Percentiles rank a stretch among this genome's conserved stretches.
phyloP scores from a whole-genome alignment of 2,113 vertebrate genomes.

The Carollia perspicillata region DNA sequence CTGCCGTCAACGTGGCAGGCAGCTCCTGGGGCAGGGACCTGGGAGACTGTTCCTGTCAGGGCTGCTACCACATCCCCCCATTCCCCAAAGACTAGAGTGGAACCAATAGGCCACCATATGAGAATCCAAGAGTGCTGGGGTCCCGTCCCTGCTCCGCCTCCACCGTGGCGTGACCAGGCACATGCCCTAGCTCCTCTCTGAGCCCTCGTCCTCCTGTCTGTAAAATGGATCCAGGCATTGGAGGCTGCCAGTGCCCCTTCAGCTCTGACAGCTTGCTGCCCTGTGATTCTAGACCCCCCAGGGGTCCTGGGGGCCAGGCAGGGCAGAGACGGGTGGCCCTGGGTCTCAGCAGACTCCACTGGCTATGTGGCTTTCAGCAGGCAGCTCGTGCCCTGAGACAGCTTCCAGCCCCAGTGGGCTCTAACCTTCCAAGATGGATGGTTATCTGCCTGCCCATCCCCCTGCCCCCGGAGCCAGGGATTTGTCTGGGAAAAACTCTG shows the following conservation, averaged over 20 bases:
- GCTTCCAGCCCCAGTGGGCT: background rate
- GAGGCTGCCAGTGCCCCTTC: background rate
- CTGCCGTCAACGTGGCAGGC: background rate
- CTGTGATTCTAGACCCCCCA: background rate
- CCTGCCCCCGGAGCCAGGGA: background rate
- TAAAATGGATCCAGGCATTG: background rate
- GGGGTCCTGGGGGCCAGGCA: background rate
- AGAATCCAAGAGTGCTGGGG: background rate
- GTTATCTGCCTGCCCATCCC: background rate
- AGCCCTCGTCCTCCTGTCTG: background rate
- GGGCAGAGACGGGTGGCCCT: background rate
- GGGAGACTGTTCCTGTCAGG: background rate
- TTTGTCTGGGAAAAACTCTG: conserved; percentile 31
- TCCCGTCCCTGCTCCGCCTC: background rate
- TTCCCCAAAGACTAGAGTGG: background rate
- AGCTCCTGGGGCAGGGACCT: conserved; percentile 57
- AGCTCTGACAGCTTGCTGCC: background rate
- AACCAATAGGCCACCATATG: background rate
- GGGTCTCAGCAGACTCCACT: background rate
- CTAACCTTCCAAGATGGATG: background rate
- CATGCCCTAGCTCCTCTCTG: background rate
- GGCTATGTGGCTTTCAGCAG: background rate
- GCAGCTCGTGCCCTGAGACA: background rate
- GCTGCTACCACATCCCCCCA: background rate
- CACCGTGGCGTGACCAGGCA: background rate